Evolutionary conservation across 2,888 invertebrate species (phyloP), one percentile per base, ranked within the genome.

Genomic region (Heteromurus nitidus): DNA sequence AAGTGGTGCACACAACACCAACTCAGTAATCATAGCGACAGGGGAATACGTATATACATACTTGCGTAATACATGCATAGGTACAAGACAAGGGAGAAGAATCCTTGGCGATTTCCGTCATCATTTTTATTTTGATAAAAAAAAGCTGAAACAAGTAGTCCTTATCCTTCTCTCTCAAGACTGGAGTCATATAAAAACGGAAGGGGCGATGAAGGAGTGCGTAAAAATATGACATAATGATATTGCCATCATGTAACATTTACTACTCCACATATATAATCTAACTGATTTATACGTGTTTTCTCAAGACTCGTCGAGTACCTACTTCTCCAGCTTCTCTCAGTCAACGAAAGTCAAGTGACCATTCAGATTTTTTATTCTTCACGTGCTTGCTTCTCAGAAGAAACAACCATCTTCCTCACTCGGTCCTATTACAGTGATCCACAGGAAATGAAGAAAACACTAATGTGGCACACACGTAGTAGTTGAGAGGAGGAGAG

Each of bases 101-200:
- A 68, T 67, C 80, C 80, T 80, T 80, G 80, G 74, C 53, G n/a
- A 80, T 69, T 80, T 80, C 80, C 80, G 80, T 68, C 79, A 65
- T 18, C n/a, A 50, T 55, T 77, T 70, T 77, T 77, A 36, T 67
- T 16, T n/a, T 53, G 20, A 53, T 53, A 18, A n/a, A 58, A 28
- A 26, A 58, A 58, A 11, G 58, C 22, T 24, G 22, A n/a, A 53
- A 28, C 30, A 18, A 30, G 20, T 62, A 26, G 62, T 18, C 31
- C 31, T 62, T 18, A 13, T 30, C 36, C 62, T 30, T 31, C 31
- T 31, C 36, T 24, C 24, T 55, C 55, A 24, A 24, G 5, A 58
- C 24, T 58, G 1, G 5, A 36, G 36, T 7, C 9, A 36, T 36
- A 11, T 44, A 13, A 24, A 65, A 44, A 62, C 65, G 65, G 65